Conservation (phyloP, 1,140 invertebrate genomes). For the Rhyzopertha dominica region DNA sequence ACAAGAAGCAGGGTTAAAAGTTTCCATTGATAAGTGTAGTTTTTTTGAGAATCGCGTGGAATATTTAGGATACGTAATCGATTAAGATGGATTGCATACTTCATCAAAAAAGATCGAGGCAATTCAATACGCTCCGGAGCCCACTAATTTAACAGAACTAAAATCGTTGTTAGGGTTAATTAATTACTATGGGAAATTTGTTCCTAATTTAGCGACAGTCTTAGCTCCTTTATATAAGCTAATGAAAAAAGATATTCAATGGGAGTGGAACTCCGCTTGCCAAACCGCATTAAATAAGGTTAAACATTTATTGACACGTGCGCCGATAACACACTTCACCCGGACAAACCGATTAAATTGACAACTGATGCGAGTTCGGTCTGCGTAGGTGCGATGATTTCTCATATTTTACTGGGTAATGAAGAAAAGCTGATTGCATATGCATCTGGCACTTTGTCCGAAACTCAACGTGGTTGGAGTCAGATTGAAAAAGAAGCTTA, state of each 20-base stretch:
- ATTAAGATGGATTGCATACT: conserved; percentile 22
- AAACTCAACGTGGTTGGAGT: conserved; percentile 31
- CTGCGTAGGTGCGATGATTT: conserved; percentile 24
- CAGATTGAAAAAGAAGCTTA: conserved; percentile 38
- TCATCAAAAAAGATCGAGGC: conserved; percentile 31
- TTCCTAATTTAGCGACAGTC: conserved; percentile 27
- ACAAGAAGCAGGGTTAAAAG: conserved; percentile 20
- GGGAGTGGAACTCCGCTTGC: conserved; percentile 24
- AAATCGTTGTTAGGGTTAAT: conserved; percentile 39
- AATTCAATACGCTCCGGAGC: conserved; percentile 25
- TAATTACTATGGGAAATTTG: conserved; percentile 41
- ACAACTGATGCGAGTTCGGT: conserved; percentile 21
- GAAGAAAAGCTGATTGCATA: conserved; percentile 33
- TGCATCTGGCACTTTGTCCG: conserved; percentile 28
- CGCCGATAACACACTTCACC: conserved; percentile 23
- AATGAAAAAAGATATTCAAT: conserved; percentile 24
- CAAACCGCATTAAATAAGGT: conserved; percentile 26
- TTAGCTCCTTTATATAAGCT: conserved; percentile 34
- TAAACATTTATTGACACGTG: conserved; percentile 32
- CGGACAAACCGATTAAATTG: conserved; percentile 17
- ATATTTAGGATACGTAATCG: conserved; percentile 26
- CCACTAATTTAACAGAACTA: conserved; percentile 29
- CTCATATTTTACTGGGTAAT: conserved; percentile 44
- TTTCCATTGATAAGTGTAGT: conserved; percentile 27
- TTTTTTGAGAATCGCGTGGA: conserved; percentile 24